These are phyloP conservation scores for Periphyllus acericola DNA, from an alignment of 2,888 invertebrate species.

Conservation along the genomic window DNA sequence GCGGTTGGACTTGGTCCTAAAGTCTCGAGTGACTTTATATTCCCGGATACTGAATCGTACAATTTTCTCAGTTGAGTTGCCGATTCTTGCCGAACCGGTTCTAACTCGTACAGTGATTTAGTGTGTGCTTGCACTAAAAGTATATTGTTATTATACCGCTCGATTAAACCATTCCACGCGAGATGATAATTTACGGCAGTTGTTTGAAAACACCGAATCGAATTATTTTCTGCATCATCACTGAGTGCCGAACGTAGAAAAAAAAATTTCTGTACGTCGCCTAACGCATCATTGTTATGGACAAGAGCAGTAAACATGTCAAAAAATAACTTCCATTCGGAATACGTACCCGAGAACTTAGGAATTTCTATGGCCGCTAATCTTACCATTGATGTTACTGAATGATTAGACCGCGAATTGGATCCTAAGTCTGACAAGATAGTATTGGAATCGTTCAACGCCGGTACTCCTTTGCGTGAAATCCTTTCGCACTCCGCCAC, in stretches of 20 bases:
- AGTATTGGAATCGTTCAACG: too few relatives aligned
- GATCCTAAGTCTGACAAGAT: too few relatives aligned
- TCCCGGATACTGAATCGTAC: background rate
- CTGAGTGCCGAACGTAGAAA: background rate
- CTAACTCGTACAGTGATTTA: background rate
- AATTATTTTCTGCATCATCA: background rate
- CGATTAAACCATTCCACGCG: background rate
- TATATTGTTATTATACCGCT: background rate
- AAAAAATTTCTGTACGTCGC: background rate
- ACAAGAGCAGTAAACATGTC: background rate
- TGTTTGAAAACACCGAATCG: background rate
- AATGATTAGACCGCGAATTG: too few relatives aligned
- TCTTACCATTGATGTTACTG: conserved; percentile 8
- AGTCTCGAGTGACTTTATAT: background rate
- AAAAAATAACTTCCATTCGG: background rate
- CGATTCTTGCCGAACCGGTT: background rate
- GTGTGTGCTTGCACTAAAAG: background rate
- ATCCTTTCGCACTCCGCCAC: too few relatives aligned
- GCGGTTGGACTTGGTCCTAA: background rate
- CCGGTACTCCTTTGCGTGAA: too few relatives aligned
- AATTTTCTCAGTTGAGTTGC: background rate
- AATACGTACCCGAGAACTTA: background rate
- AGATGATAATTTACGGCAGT: background rate
- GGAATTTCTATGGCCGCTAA: conserved; percentile 1
- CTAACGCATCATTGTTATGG: background rate